Conservation (phyloP, 2,113 vertebrate genomes). For the Cheirogaleus medius region DNA sequence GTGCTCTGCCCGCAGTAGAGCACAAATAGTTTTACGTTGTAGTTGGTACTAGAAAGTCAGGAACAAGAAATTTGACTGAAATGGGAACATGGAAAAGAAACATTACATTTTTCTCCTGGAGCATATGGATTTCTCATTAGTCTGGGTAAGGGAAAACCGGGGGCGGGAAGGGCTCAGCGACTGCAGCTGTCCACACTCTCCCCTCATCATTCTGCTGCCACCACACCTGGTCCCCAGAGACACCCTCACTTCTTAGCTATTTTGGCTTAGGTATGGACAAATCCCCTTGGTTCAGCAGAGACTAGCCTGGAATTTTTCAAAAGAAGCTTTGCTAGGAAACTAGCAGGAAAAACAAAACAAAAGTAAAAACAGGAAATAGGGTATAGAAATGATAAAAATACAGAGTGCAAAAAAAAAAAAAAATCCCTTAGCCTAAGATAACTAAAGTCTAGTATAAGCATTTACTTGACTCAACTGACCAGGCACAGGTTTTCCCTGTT, state of each 20-base stretch:
- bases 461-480: constrained; percentile 25
- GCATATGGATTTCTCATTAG: constrained; percentile 76
- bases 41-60: constrained; percentile 14
- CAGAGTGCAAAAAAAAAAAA: neutral
- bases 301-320: constrained; percentile 68
- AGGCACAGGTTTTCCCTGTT: neutral
- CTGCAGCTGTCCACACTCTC: constrained; percentile 59
- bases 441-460: neutral
- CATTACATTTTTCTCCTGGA: constrained; percentile 25
- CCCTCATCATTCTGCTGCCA: constrained; percentile 52
- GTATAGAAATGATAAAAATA: constrained; percentile 66
- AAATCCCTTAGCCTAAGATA: neutral
- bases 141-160: constrained; percentile 57
- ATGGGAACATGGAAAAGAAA: constrained; percentile 43
- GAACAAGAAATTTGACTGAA: constrained; percentile 1
- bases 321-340: constrained; percentile 72
- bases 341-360: constrained; percentile 58
- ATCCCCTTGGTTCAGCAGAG: constrained; percentile 61
- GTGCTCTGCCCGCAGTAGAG: neutral
- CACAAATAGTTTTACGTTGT: neutral
- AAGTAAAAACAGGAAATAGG: constrained; percentile 63
- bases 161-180: constrained; percentile 26
- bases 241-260: constrained; percentile 69
- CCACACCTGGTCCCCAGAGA: constrained; percentile 74
- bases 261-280: constrained; percentile 68